Evolutionary conservation across 2,113 vertebrate species (phyloP).

Genomic region (Piaya cayana): DNA sequence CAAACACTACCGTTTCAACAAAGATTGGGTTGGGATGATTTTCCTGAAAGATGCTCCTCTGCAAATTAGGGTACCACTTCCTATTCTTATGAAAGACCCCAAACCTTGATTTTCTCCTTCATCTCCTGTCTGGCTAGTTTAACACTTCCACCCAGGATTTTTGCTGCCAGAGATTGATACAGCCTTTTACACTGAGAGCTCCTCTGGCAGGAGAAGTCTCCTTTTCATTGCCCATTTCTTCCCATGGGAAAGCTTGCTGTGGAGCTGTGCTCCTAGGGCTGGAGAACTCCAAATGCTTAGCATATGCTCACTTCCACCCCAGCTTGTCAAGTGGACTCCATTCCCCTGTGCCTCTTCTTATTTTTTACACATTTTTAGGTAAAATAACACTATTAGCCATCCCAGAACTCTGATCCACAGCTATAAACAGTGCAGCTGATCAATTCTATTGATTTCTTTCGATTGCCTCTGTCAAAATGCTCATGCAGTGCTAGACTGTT

Average conservation of each 20-base stretch:
- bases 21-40: neutral
- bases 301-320: neutral
- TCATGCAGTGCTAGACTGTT: constrained; percentile 29
- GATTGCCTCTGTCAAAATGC: constrained; percentile 69
- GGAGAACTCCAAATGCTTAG: neutral
- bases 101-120: neutral
- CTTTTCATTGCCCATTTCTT: neutral
- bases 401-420: constrained; percentile 4
- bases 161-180: neutral
- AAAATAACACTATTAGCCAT: neutral
- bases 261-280: neutral
- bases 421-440: constrained; percentile 19
- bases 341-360: neutral
- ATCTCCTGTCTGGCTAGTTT: neutral
- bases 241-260: neutral
- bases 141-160: neutral
- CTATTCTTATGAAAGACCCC: neutral
- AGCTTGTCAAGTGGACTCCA: neutral
- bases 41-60: neutral
- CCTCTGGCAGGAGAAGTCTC: neutral
- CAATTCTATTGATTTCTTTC: constrained; percentile 71
- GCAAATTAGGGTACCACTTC: neutral
- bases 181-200: neutral
- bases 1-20: neutral
- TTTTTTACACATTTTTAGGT: neutral